A percentile compares a stretch with the other conserved stretches of the same genome.
Evolutionary conservation across 2,113 vertebrate species (phyloP).

Genomic region (Melozone crissalis): DNA sequence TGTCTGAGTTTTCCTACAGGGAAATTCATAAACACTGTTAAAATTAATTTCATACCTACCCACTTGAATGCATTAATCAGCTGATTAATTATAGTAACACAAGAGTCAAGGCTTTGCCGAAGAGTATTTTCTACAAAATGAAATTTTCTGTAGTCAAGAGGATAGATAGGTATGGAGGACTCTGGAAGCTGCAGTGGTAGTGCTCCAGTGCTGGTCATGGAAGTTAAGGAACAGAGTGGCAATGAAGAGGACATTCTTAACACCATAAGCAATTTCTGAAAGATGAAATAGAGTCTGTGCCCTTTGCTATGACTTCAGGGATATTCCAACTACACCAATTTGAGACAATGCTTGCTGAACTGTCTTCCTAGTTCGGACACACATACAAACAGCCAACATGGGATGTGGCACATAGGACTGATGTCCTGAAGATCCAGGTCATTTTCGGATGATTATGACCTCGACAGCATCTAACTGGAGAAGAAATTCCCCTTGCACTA

Average conservation of each 20-base stretch:
- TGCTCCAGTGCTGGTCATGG: not conserved
- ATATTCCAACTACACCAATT: not conserved
- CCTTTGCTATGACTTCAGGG: not conserved
- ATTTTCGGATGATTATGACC: not conserved
- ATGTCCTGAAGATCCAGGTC: not conserved
- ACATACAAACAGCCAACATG: not conserved
- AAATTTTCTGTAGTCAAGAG: not conserved
- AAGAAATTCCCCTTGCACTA: not conserved
- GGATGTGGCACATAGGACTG: not conserved
- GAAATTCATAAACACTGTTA: not conserved
- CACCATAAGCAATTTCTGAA: not conserved
- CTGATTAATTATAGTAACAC: not conserved
- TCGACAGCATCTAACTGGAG: not conserved
- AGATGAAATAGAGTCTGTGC: not conserved
- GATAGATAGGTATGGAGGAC: not conserved
- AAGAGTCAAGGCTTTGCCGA: not conserved
- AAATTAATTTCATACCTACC: not conserved
- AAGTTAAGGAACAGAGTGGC: not conserved
- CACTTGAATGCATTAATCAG: not conserved
- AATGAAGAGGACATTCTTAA: not conserved
- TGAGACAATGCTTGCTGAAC: not conserved
- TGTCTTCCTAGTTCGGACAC: not conserved
- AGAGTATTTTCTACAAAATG: not conserved
- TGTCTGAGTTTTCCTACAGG: not conserved
- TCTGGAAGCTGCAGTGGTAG: not conserved